These are phyloP conservation scores for Homarus americanus DNA, from an alignment of 1,140 invertebrate species.

Conservation along the genomic window DNA sequence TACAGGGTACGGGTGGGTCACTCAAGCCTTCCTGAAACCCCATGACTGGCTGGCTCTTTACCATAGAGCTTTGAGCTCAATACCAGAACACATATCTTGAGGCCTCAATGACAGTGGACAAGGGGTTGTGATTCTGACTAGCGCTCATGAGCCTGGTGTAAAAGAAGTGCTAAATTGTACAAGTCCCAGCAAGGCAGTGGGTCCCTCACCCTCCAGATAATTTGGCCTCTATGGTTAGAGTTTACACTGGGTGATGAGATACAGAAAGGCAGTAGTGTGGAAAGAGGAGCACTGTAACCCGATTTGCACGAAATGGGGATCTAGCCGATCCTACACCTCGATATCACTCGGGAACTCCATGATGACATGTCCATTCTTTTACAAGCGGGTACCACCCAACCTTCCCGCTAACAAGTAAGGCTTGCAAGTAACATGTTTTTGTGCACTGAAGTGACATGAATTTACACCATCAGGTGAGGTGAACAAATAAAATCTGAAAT, in stretches of 20 bases:
- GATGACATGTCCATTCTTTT: constrained; percentile 20
- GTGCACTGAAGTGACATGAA: constrained; percentile 71
- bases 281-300: constrained; percentile 48
- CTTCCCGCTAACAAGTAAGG: constrained; percentile 65
- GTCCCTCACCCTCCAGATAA: constrained; percentile 53
- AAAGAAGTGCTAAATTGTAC: constrained; percentile 52
- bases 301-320: constrained; percentile 14
- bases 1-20: constrained; percentile 42
- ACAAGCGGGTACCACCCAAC: constrained; percentile 46
- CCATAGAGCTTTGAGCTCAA: constrained; percentile 47
- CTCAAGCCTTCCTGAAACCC: constrained; percentile 55
- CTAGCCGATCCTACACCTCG: neutral
- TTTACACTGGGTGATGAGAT: constrained; percentile 51
- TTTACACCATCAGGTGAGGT: constrained; percentile 69
- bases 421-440: constrained; percentile 70
- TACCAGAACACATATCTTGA: constrained; percentile 52
- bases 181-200: constrained; percentile 38
- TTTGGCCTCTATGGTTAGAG: constrained; percentile 50
- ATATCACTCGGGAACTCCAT: neutral
- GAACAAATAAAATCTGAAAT: constrained; percentile 73
- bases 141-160: constrained; percentile 60
- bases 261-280: constrained; percentile 55
- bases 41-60: constrained; percentile 45
- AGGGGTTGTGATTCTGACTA: constrained; percentile 69
- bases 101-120: constrained; percentile 29